Evolutionary conservation across 2,797 vertebrate species (phyloP), one percentile per base, ranked within the genome.

Genomic region (Pseudotriccus pelzelni): DNA sequence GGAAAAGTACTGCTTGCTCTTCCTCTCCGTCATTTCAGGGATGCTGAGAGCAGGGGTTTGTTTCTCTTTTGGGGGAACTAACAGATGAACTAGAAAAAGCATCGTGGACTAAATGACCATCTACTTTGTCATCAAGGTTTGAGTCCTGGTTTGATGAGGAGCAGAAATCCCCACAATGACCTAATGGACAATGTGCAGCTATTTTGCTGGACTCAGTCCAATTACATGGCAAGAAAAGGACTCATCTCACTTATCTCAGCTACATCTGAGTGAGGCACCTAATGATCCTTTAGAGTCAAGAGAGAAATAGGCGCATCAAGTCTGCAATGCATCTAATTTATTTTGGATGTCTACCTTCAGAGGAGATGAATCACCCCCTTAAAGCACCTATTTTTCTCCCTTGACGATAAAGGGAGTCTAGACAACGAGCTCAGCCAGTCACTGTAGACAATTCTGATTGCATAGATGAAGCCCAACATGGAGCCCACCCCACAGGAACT

Each of bases 241-340:
- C 92, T 89, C 87, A 86, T 82, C 90, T 97, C 85, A 95, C 94
- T 95, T 90, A 93, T 86, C 84, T 88, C 73, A 82, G 94, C 56
- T 92, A 92, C 76, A 91, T 87, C 74, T 91, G 50, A 96, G 69
- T 69, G 92, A 93, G 73, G 67, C 89, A 92, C 67, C 94, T 94
- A 97, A 95, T 92, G 95, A 97, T 94, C 90, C 91, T 95, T 94
- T 63, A 82, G 83, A 97, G 80, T 95, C 77, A 88, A 84, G 86
- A 91, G 88, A 95, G 93, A 93, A 97, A 94, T 59, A 95, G 83
- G 90, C 41, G 22, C 88, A 96, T 96, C 93, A 95, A 94, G 74
- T 74, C 94, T 94, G 95, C 93, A 95, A 95, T 60, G 93, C 90
- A 94, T 93, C 94, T 96, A 94, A 95, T 96, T 95, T 93, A 93